Conservation (phyloP, 2,888 invertebrate genomes). For the Petrophora chlorosata region DNA sequence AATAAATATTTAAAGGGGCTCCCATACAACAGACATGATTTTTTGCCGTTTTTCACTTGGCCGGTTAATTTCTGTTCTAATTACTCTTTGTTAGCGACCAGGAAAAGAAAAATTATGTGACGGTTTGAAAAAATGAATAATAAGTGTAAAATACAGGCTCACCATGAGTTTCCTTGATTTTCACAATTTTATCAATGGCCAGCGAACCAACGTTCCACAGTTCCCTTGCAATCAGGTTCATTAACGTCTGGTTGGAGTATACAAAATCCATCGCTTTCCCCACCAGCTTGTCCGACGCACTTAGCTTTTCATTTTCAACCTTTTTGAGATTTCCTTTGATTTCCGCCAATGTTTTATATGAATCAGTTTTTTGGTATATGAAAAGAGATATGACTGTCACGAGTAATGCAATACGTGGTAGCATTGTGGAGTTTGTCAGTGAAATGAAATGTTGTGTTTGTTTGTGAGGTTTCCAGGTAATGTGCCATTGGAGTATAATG, state of each 20-base stretch:
- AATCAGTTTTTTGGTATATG: slow-evolving; percentile 40
- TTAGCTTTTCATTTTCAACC: slow-evolving; percentile 48
- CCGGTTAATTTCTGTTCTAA: too few species aligned
- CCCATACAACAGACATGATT: too few species aligned
- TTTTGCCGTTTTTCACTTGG: too few species aligned
- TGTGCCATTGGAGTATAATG: background rate
- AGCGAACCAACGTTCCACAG: slow-evolving; percentile 69
- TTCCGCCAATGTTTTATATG: slow-evolving; percentile 57
- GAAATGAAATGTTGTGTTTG: slow-evolving; percentile 13
- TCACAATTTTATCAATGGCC: slow-evolving; percentile 65
- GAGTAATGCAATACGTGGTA: slow-evolving; percentile 36
- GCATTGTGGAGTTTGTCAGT: slow-evolving; percentile 41
- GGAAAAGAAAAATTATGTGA: too few species aligned
- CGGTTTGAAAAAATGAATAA: too few species aligned
- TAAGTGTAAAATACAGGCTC: slow-evolving; percentile 15
- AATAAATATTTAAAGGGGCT: too few species aligned
- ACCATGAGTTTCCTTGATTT: slow-evolving; percentile 50
- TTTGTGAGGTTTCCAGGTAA: slow-evolving; percentile 1
- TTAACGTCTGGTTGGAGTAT: slow-evolving; percentile 67
- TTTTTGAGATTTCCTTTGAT: slow-evolving; percentile 49
- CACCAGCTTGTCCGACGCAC: slow-evolving; percentile 55
- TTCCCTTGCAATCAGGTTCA: slow-evolving; percentile 68
- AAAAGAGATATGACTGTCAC: slow-evolving; percentile 34
- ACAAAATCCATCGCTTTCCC: slow-evolving; percentile 72
- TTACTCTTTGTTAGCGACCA: too few species aligned